Base-by-base conservation (phyloP, 1,140 invertebrate genomes). In the Scaptomyza montana region DNA sequence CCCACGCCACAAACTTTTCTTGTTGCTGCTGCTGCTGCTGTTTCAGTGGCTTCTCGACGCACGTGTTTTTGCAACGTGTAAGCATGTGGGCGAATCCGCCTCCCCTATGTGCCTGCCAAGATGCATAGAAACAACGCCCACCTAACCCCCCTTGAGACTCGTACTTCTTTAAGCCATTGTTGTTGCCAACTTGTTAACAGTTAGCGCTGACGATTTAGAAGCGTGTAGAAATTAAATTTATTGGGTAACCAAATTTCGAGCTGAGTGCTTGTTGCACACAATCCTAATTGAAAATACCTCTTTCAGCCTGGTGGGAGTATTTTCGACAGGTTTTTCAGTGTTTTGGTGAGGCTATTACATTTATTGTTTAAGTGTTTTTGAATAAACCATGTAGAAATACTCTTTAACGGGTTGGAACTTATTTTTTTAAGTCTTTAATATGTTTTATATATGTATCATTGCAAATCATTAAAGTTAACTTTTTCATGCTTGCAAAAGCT, bases 201-300 rank as follows among this genome's bases (percentile, higher is more conserved):
- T 50, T 66, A 47, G 53, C 51, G 9, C 36, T 25, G 30, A 51
- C 33, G 51, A 55, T 19, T 30, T 47, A 59, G 55, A 60, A 39
- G 56, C 65, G 65, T 68, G 49, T 61, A 45, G 63, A 36, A 66
- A 51, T 49, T 21, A 54, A 62, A 62, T 60, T 63, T 36, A 53
- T 55, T 33, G 21, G 9, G 60, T 33, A 51, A 56, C 41, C 39
- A 43, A 45, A 8, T 45, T n/a, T 9, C 6, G 8, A 33, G 41
- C 61, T n/a, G 19, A 21, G 9, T 25, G 51, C 13, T 21, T 25
- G 16, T 46, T 64, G 50, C 62, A 63, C 36, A 51, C 36, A 30
- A 25, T 33, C 19, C 19, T 53, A 54, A 63, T 63, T 55, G 28
- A 46, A 46, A 55, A 55, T 5, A 7, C 30, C 21, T 12, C 30